These are phyloP conservation scores for Lagria hirta DNA, from an alignment of 2,888 invertebrate genomes.

Conservation along the genomic window DNA sequence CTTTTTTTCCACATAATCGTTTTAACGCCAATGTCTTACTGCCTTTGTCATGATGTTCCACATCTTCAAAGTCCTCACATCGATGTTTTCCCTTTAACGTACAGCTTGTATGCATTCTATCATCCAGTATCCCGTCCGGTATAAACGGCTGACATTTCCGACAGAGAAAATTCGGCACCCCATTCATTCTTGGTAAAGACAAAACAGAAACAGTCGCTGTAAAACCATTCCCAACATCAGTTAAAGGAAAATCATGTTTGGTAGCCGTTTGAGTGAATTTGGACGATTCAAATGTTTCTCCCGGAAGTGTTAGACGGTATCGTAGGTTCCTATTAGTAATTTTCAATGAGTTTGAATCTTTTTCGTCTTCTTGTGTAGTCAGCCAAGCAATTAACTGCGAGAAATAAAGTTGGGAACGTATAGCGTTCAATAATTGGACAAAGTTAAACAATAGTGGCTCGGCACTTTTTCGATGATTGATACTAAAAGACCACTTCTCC, in stretches of 20 bases:
- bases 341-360: constrained; percentile 30
- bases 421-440: constrained; percentile 85
- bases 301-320: constrained; percentile 70
- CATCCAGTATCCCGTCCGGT: constrained; percentile 56
- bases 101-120: constrained; percentile 71
- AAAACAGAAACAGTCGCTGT: constrained; percentile 65
- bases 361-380: constrained; percentile 51
- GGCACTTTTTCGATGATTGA: constrained; percentile 59
- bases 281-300: constrained; percentile 60
- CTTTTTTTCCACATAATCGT: constrained; percentile 29
- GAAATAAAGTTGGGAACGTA: constrained; percentile 93
- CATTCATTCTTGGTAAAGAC: constrained; percentile 74
- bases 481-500: constrained; percentile 80
- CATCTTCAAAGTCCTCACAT: constrained; percentile 73
- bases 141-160: constrained; percentile 46
- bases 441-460: constrained; percentile 57
- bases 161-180: constrained; percentile 65
- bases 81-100: constrained; percentile 71
- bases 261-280: constrained; percentile 61
- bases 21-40: constrained; percentile 26
- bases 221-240: constrained; percentile 65
- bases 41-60: constrained; percentile 51
- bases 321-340: constrained; percentile 56
- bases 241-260: constrained; percentile 72
- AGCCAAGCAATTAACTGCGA: constrained; percentile 96